Percentiles rank a stretch among this genome's conserved stretches.
These are phyloP conservation scores for Unio pictorum DNA, from an alignment of 2,888 invertebrate species.

Conservation along the genomic window DNA sequence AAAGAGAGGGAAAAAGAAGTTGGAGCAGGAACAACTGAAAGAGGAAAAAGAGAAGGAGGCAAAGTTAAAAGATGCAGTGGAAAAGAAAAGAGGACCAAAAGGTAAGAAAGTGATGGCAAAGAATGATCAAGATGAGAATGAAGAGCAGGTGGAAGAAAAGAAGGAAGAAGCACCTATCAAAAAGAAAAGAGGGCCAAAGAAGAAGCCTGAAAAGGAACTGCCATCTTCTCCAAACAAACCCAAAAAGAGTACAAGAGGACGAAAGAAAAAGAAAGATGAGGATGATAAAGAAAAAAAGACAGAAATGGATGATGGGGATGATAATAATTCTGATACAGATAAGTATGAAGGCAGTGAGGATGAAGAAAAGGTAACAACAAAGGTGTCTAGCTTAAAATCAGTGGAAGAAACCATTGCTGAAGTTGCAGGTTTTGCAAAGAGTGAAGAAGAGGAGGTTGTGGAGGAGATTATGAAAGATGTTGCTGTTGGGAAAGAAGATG, in stretches of 20 bases:
- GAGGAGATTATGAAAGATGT: conserved; percentile 14
- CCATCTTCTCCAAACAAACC: background rate
- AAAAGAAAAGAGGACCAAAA: conserved; percentile 14
- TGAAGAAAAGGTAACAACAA: conserved; percentile 1
- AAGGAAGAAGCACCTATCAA: conserved; percentile 19
- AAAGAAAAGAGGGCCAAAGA: conserved; percentile 24
- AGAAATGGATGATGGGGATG: conserved; percentile 13
- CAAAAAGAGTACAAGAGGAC: conserved; percentile 14
- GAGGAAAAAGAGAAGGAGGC: conserved; percentile 15
- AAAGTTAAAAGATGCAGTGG: conserved; percentile 8
- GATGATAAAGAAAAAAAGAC: conserved; percentile 10
- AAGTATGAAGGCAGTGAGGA: conserved; percentile 12
- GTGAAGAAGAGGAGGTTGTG: conserved; percentile 9
- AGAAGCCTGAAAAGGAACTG: conserved; percentile 6
- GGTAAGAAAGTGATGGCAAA: conserved; percentile 16
- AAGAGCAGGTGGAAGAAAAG: conserved; percentile 21
- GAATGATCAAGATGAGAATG: conserved; percentile 12
- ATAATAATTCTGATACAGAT: conserved; percentile 5
- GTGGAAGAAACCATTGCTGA: conserved; percentile 3
- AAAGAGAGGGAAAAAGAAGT: conserved; percentile 18
- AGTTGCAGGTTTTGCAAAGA: conserved; percentile 1
- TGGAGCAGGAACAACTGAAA: conserved; percentile 21
- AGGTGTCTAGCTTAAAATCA: conserved; percentile 1
- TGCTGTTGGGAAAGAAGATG: conserved; percentile 6
- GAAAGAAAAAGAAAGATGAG: conserved; percentile 22